phyloP scores from a whole-genome alignment of 2,888 invertebrate species.

The Sarcophaga variegata region DNA sequence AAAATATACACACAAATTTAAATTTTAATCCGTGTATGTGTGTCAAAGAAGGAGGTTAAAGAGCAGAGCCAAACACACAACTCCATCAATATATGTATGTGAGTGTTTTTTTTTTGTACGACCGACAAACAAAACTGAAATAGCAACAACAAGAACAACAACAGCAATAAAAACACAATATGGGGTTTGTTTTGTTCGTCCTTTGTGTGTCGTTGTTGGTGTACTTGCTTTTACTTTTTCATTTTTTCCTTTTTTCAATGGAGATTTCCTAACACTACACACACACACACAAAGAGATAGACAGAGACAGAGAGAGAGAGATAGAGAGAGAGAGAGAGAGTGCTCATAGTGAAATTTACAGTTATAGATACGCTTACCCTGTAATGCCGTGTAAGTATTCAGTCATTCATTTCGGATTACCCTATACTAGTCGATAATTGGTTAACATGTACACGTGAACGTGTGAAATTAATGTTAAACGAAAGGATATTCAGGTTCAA shows the following conservation, averaged over 20 bases:
- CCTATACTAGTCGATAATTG: too few species aligned
- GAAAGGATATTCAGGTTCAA: too few species aligned
- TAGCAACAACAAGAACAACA: conserved; percentile 4
- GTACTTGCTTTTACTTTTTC: too few species aligned
- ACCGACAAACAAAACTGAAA: neutral
- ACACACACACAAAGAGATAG: neutral
- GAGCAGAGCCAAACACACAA: conserved; percentile 49
- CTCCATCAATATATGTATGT: conserved; percentile 36
- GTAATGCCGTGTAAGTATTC: too few species aligned
- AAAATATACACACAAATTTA: too few species aligned
- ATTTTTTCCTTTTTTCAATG: conserved; percentile 33
- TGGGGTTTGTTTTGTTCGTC: neutral
- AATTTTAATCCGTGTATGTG: conserved; percentile 11
- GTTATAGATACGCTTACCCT: too few species aligned
- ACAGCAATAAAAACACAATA: conserved; percentile 8
- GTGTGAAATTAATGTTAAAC: too few species aligned
- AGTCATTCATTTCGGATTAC: too few species aligned
- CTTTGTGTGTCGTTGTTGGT: neutral
- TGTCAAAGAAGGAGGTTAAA: conserved; percentile 66
- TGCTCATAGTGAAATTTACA: too few species aligned
- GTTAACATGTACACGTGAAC: too few species aligned
- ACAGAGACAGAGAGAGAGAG: too few species aligned
- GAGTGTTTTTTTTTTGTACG: neutral
- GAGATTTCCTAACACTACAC: conserved; percentile 31
- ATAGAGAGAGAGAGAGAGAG: too few species aligned